phyloP scores from a whole-genome alignment of 2,797 vertebrate species.

The Capromys pilorides region DNA sequence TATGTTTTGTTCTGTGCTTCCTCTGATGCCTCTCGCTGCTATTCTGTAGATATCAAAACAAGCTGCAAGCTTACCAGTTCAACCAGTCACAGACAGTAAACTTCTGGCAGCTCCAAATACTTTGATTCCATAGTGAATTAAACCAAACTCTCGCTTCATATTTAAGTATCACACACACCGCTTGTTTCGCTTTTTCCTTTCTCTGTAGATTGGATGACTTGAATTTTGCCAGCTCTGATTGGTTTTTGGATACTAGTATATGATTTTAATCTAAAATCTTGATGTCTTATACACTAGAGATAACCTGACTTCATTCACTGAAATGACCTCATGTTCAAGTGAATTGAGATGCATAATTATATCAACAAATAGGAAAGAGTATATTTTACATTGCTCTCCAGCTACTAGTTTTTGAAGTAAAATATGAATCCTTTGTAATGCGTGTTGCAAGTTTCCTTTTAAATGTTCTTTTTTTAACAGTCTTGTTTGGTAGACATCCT shows the following conservation, averaged over 20 bases:
- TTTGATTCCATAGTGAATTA: neutral
- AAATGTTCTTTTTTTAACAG: constrained; percentile 25
- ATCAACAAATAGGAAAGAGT: neutral
- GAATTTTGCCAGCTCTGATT: neutral
- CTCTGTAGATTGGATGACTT: neutral
- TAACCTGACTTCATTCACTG: neutral
- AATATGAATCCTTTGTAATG: constrained; percentile 4
- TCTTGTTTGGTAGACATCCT: neutral
- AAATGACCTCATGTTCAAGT: neutral
- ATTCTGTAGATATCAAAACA: neutral
- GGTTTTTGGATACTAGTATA: neutral
- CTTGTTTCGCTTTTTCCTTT: neutral
- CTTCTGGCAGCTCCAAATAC: neutral
- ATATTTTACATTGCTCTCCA: neutral
- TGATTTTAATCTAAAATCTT: neutral
- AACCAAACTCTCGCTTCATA: neutral
- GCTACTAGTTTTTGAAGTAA: neutral
- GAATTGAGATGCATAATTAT: neutral
- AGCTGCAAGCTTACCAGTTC: neutral
- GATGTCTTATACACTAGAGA: neutral
- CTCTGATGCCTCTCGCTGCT: neutral
- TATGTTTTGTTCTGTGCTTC: neutral
- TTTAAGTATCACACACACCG: neutral
- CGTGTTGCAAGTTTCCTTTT: neutral
- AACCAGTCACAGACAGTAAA: neutral